phyloP scores from a whole-genome alignment of 2,888 invertebrate genomes.

The Tortrix viridana region DNA sequence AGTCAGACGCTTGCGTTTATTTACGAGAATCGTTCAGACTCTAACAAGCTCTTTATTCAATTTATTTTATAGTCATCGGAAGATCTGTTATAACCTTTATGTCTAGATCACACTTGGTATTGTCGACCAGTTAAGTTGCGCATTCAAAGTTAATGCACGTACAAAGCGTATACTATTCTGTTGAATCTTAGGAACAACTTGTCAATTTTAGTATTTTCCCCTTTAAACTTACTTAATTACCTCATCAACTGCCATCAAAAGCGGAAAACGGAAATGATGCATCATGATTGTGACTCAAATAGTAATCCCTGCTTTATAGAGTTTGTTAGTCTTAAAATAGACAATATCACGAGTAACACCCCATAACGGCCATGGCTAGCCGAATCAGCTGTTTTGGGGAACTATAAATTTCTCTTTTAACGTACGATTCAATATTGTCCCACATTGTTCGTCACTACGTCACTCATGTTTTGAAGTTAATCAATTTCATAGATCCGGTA shows the following conservation, averaged over 20 bases:
- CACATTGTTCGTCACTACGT: conserved; percentile 21
- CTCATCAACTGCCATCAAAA: neutral
- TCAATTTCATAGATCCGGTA: conserved; percentile 44
- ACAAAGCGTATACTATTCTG: no score
- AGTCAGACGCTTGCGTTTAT: conserved; percentile 15
- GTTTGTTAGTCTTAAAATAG: conserved; percentile 5
- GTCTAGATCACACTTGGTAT: conserved; percentile 3
- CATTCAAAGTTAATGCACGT: no score
- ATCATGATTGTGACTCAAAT: neutral
- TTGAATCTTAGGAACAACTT: no score
- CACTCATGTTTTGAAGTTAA: conserved; percentile 41
- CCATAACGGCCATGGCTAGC: neutral
- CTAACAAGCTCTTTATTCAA: neutral
- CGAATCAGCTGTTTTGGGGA: neutral
- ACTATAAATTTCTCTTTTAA: neutral
- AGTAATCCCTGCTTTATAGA: neutral
- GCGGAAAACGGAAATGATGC: conserved; percentile 3
- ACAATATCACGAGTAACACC: neutral
- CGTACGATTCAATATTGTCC: conserved; percentile 16
- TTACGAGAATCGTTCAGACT: conserved; percentile 1
- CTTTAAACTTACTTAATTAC: conserved; percentile 7
- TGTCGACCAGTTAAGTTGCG: neutral
- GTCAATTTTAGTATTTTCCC: neutral
- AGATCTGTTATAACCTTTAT: conserved; percentile 1
- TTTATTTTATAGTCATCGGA: neutral